Conservation (phyloP, 2,113 vertebrate species). For the Myocastor coypus region DNA sequence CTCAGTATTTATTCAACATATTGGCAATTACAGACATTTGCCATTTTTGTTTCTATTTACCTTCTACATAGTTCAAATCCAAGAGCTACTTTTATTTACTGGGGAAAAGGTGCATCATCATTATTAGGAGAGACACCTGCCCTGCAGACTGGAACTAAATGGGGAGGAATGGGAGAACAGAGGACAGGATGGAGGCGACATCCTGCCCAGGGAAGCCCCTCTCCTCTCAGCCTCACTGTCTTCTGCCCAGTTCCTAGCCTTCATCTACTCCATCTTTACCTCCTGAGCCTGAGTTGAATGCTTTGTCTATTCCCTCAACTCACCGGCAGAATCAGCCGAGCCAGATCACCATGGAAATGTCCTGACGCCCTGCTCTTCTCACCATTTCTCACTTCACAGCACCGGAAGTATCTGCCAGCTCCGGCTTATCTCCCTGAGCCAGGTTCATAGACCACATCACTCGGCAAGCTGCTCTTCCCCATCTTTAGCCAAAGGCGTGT, state of each 20-base stretch:
- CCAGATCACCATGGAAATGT: background rate
- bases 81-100: background rate
- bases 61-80: background rate
- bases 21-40: background rate
- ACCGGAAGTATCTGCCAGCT: background rate
- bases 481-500: background rate
- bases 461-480: background rate
- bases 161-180: rapidly evolving
- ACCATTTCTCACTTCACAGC: background rate
- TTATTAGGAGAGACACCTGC: background rate
- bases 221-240: background rate
- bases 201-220: rapidly evolving
- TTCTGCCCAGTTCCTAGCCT: background rate
- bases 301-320: background rate
- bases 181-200: rapidly evolving
- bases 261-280: background rate
- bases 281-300: background rate
- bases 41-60: background rate
- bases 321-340: background rate
- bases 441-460: rapidly evolving
- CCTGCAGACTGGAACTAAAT: background rate
- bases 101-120: background rate
- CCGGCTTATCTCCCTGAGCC: background rate
- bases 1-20: background rate
- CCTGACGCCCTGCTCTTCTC: background rate